Evolutionary conservation across 2,888 invertebrate genomes (phyloP).

Genomic region (Ariolimax columbianus): DNA sequence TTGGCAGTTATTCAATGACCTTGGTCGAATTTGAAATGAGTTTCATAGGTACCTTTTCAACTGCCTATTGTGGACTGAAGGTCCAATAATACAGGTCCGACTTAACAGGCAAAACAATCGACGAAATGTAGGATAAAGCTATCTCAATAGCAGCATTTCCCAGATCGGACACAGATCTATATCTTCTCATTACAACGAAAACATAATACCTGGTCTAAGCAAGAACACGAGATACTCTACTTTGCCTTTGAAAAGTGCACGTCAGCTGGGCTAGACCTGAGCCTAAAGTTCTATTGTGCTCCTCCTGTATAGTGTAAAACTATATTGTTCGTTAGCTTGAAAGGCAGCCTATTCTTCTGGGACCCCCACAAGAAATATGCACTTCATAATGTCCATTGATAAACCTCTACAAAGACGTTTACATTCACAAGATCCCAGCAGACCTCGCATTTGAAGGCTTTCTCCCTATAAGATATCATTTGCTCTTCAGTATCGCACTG

Average conservation of each 20-base stretch:
- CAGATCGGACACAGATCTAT: constrained; percentile 1
- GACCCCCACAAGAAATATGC: constrained; percentile 3
- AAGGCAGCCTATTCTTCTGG: constrained; percentile 19
- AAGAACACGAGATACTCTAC: neutral
- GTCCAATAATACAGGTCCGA: neutral
- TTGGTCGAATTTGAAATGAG: neutral
- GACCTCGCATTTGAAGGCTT: neutral
- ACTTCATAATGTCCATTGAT: neutral
- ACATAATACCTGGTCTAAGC: neutral
- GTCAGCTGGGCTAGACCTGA: neutral
- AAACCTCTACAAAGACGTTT: neutral
- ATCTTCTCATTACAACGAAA: neutral
- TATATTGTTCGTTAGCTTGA: constrained; percentile 29
- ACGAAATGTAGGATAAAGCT: constrained; percentile 12
- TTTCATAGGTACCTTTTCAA: neutral
- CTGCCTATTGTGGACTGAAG: neutral
- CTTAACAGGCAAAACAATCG: constrained; percentile 14
- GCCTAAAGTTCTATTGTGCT: constrained; percentile 14
- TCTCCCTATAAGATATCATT: neutral
- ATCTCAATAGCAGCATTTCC: neutral
- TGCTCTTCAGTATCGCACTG: neutral
- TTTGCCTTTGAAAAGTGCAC: neutral
- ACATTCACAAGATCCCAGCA: neutral
- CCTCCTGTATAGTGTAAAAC: constrained; percentile 7
- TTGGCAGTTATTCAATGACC: neutral